Evolutionary conservation across 2,888 invertebrate species (phyloP).

Genomic region (Phaedon cochleariae): DNA sequence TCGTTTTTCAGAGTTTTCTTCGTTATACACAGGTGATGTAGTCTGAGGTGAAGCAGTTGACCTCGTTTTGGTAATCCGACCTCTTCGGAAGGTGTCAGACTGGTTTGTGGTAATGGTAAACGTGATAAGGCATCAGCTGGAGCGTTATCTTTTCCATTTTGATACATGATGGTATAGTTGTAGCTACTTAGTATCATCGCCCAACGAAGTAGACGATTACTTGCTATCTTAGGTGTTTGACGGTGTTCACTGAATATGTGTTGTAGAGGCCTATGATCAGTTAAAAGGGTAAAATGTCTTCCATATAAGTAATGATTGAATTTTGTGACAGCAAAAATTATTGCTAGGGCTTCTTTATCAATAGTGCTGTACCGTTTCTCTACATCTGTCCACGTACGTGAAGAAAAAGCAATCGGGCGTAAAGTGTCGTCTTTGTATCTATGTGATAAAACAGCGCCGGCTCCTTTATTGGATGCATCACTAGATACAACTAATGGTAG

Average conservation of each 20-base stretch:
- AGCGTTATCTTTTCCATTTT: background rate
- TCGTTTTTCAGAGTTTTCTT: too few species aligned
- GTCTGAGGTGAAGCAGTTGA: too few species aligned
- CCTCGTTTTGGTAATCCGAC: background rate
- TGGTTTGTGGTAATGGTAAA: background rate
- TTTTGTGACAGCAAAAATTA: conserved; percentile 26
- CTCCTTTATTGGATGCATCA: conserved; percentile 26
- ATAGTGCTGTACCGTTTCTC: conserved; percentile 30
- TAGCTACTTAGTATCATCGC: conserved; percentile 1
- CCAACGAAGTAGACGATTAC: conserved; percentile 29
- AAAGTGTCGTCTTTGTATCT: conserved; percentile 16
- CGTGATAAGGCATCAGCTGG: background rate
- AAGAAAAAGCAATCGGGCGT: conserved; percentile 33
- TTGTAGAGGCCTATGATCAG: too few species aligned
- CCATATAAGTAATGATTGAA: too few species aligned
- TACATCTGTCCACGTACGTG: conserved; percentile 21
- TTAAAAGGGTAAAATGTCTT: too few species aligned
- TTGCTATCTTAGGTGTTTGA: conserved; percentile 18
- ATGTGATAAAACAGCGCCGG: conserved; percentile 29
- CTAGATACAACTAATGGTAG: conserved; percentile 24
- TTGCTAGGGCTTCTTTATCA: conserved; percentile 34
- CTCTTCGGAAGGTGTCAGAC: background rate
- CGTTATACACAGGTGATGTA: too few species aligned
- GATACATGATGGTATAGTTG: too few species aligned
- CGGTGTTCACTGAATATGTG: conserved; percentile 20